Base-by-base conservation (phyloP, 2,888 invertebrate species). In the Incurvaria masculella region DNA sequence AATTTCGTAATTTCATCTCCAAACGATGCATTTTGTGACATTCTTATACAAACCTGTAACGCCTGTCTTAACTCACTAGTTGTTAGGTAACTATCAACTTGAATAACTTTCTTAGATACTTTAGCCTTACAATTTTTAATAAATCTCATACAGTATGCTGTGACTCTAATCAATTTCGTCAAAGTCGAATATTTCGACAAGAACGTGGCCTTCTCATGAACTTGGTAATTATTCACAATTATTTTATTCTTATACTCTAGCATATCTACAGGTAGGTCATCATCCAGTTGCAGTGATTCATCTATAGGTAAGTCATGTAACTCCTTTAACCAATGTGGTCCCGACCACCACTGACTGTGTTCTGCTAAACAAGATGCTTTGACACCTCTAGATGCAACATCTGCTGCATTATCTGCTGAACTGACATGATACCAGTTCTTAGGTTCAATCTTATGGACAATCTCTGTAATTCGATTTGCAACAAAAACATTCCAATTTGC, bases 401-500 rank as follows among this genome's bases (percentile, higher is more conserved):
- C 53, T 10, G 50, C 49, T 21, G 53, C 50, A 43, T 54, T 54
- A 5, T 53, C 48, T 18, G 10, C 16, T 14, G 48, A 42, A 16
- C 4, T 18, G 14, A 55, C 47, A 42, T 55, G 49, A 19, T 42
- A 38, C 53, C 53, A 54, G 8, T 45, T 11, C 2, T 39, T 20
- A 10, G 8, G 16, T 43, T 47, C 44, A 11, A 52, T 43, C 26
- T 41, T 26, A 11, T 38, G 3, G 26, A 52, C 42, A 21, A 52
- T 52, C 46, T 58, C 51, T 8, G 53, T 33, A 11, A 57, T 53
- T 18, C 59, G 38, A 47, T 60, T 57, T 2, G 53, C 53, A 0
- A 60, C 57, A 48, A 58, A 61, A 0, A 54, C 55, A 47, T 55
- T 56, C 55, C 53, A 57, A 8, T 45, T 43, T 16, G 18, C 40